Base-by-base conservation (phyloP, 2,113 vertebrate species). In the Emydocephalus ijimae region DNA sequence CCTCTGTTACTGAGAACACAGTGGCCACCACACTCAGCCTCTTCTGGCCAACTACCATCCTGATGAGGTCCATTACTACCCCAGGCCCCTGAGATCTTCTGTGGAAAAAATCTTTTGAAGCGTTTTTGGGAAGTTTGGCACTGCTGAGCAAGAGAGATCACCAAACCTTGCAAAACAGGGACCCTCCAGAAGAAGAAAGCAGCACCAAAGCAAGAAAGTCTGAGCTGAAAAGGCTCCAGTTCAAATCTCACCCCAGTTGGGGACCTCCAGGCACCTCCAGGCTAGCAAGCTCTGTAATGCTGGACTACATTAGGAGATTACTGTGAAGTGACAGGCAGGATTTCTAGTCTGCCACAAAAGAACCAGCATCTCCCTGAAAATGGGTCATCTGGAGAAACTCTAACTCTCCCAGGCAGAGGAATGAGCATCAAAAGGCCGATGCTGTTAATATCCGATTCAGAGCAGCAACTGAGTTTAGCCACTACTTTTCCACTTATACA, bases 51-150 rank as follows among this genome's bases (percentile, higher is more conserved):
- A 90, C 81, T 92, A n/a, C 52, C 50, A 93, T 43, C 64, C 90
- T 92, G 85, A 95, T 92, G 59, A 93, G 55, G 69, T 23, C 89
- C 89, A 85, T 94, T 94, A 92, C 95, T 12, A 52, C 11, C 50
- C 10, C 50, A 11, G 5, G 45, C 4, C 52, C 24, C 50, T 24
- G 23, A 26, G 26, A 55, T 18, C 29, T 54, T 34, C 26, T n/a
- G 26, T 5, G 45, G 85, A 29, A 87, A 45, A 48, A 11, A 14
- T 50, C 24, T 50, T 86, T 2, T 87, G 85, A 26, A 50, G 11
- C 45, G 12, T 48, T 45, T 48, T 81, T 9, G 8, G 43, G 23
- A 15, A 39, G 74, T 5, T 8, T 21, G 59, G 57, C 86, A 64
- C 45, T 20, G 20, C 50, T 24, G 43, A 43, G 39, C 34, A 64